phyloP scores from a whole-genome alignment of 2,888 invertebrate species.

The Tenthredo mesomela region DNA sequence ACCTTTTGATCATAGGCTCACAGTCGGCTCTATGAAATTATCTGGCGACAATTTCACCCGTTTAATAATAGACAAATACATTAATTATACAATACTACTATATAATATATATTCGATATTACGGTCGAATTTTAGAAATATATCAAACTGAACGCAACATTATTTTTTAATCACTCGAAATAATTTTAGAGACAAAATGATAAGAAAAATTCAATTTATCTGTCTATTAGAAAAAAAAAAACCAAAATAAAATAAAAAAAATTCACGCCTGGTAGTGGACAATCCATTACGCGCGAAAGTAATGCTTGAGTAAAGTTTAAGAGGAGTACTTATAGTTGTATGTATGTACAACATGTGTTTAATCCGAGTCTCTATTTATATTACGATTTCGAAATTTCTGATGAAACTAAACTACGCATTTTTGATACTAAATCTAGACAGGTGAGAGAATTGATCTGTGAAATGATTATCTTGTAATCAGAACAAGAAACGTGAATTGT shows the following conservation, averaged over 20 bases:
- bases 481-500: not conserved
- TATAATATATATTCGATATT: not conserved
- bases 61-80: not conserved
- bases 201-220: too few relatives aligned
- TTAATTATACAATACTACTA: not conserved
- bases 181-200: not conserved
- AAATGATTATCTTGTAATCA: not conserved
- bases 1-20: conserved; percentile 34
- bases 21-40: conserved; percentile 23
- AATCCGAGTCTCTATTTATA: not conserved
- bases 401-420: not conserved
- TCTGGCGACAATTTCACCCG: not conserved
- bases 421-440: not conserved
- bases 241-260: not conserved
- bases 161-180: too few relatives aligned
- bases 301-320: not conserved
- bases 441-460: not conserved
- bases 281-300: not conserved
- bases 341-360: not conserved
- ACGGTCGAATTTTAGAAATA: too few relatives aligned
- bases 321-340: too few relatives aligned
- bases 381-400: not conserved
- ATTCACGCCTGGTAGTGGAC: not conserved
- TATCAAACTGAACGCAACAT: too few relatives aligned
- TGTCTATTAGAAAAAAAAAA: not conserved